These are phyloP conservation scores for Oxygymnocypris stewartii DNA, from an alignment of 2,113 vertebrate species.

Conservation along the genomic window DNA sequence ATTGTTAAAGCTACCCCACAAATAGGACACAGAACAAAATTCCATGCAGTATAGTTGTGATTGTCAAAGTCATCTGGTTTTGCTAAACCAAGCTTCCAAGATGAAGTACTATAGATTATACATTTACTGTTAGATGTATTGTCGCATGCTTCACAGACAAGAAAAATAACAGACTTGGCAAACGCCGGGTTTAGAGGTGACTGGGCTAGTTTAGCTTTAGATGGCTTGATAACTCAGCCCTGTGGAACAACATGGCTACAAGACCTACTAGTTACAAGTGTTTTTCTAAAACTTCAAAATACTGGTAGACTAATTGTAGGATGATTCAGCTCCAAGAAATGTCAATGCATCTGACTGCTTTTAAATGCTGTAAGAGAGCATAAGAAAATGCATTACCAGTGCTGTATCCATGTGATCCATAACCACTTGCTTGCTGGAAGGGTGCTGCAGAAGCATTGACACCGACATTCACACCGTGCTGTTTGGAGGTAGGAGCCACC, in stretches of 20 bases:
- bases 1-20: background rate
- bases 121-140: background rate
- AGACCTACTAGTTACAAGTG: background rate
- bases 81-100: background rate
- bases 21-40: background rate
- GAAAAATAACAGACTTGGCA: background rate
- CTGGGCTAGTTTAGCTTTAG: background rate
- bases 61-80: background rate
- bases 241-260: background rate
- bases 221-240: background rate
- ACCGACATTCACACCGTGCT: constrained; percentile 97
- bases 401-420: constrained; percentile 94
- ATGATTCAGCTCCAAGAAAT: background rate
- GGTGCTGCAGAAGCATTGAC: constrained; percentile 92
- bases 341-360: background rate
- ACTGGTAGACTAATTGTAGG: too few species aligned
- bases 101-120: background rate
- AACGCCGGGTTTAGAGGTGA: background rate
- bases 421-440: constrained; percentile 95
- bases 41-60: constrained; percentile 5
- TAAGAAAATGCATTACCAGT: constrained; percentile 78
- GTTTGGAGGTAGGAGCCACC: constrained; percentile 97
- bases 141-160: constrained; percentile 3
- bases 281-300: background rate
- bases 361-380: background rate